Conservation (phyloP, 2,797 vertebrate species). For the Cynopterus sphinx region DNA sequence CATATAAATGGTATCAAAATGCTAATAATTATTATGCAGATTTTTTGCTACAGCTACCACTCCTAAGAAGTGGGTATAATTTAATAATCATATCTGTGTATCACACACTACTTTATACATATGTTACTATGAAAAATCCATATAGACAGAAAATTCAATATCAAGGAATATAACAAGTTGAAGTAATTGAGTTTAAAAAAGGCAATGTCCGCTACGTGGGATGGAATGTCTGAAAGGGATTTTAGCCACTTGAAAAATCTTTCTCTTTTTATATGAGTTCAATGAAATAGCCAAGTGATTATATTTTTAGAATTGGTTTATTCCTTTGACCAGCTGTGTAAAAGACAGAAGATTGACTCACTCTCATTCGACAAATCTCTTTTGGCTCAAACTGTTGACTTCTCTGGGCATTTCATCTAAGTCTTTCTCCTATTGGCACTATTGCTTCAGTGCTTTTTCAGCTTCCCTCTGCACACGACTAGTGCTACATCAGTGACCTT, state of each 20-base stretch:
- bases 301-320: conserved; percentile 46
- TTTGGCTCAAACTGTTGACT: neutral
- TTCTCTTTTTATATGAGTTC: neutral
- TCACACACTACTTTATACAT: neutral
- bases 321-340: conserved; percentile 17
- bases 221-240: neutral
- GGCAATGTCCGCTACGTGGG: neutral
- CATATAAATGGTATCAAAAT: neutral
- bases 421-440: neutral
- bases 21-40: neutral
- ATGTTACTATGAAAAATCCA: neutral
- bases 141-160: neutral
- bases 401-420: neutral
- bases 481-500: neutral
- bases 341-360: conserved; percentile 29
- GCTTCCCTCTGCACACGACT: neutral
- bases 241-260: neutral
- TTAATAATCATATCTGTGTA: neutral
- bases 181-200: conserved; percentile 9
- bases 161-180: neutral
- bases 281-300: conserved; percentile 42
- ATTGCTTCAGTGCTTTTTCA: neutral
- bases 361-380: conserved; percentile 38
- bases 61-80: neutral
- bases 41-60: neutral